Base-by-base conservation (phyloP, 2,888 invertebrate species). In the Calameuta filiformis region DNA sequence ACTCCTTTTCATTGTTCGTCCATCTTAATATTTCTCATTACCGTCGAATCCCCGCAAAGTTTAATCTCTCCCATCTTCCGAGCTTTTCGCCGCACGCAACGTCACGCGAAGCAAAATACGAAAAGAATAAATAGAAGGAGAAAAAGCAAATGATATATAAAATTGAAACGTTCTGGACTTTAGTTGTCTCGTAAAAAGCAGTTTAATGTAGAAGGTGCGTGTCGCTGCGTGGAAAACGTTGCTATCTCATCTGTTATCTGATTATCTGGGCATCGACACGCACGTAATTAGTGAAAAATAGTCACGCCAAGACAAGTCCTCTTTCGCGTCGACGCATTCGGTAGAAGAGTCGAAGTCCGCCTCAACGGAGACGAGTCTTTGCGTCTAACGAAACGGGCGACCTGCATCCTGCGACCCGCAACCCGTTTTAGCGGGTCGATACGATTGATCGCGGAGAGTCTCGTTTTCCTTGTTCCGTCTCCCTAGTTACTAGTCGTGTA, bases 301-400 rank as follows among this genome's bases (percentile, higher is more conserved):
- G 85, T 82, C 80, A 79, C 83, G 81, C 85, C 86, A 87, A 88
- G 87, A 87, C 87, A 86, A 87, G 78, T 78, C 79, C 73, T 83
- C 83, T 80, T 83, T 84, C 79, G 82, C 84, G 82, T 82, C 86
- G 80, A 83, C 83, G 80, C 81, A 81, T 76, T 35, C 35, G 73
- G 15, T 40, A 15, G 15, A 40, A 78, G n/a, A 78, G 78, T 81
- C 12, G 3, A 81, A 82, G 82, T 79, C 80, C 80, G 71, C 83
- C 83, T 84, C 84, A 84, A 82, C 85, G 85, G 81, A 82, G 33
- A 78, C 75, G 78, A 73, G 77, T 78, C 12, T 35, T 35, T 35
- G 77, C 56, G 75, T 80, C 76, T 75, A 73, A 77, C 79, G 78
- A 31, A 73, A 76, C 68, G 31, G 31, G 31, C 31, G 31, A 31